Conservation (phyloP, 2,888 invertebrate genomes). For the Atrina japonica region DNA sequence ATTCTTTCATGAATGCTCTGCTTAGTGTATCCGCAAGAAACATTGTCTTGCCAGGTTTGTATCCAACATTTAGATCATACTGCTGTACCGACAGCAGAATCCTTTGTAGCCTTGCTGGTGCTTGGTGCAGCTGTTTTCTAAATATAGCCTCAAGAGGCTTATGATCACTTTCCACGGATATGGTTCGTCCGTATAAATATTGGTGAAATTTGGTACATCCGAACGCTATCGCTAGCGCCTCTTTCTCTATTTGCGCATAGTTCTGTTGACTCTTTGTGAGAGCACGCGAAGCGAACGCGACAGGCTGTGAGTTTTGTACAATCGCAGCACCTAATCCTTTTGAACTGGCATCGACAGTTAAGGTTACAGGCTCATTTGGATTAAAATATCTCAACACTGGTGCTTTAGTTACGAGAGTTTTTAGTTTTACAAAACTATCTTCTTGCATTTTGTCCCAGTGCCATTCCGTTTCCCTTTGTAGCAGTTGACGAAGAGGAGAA, state of each 20-base stretch:
- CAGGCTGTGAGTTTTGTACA: slow-evolving; percentile 37
- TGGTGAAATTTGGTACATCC: slow-evolving; percentile 45
- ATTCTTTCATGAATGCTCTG: slow-evolving; percentile 25
- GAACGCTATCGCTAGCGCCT: slow-evolving; percentile 48
- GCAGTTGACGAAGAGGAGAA: slow-evolving; percentile 33
- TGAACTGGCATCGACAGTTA: slow-evolving; percentile 54
- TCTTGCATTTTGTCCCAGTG: slow-evolving; percentile 1
- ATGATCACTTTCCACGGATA: slow-evolving; percentile 50
- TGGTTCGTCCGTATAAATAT: slow-evolving; percentile 41
- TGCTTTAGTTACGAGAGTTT: slow-evolving; percentile 38
- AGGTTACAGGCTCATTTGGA: slow-evolving; percentile 25
- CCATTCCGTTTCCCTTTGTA: slow-evolving; percentile 21
- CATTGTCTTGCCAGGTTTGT: slow-evolving; percentile 43
- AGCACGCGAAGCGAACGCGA: slow-evolving; percentile 47
- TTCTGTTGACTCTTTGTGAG: slow-evolving; percentile 43
- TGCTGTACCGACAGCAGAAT: slow-evolving; percentile 29
- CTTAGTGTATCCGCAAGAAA: slow-evolving; percentile 40
- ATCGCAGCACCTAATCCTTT: slow-evolving; percentile 54
- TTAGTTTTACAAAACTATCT: slow-evolving; percentile 33
- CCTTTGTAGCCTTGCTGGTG: slow-evolving; percentile 32
- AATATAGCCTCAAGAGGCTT: slow-evolving; percentile 48
- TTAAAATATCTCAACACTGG: slow-evolving; percentile 50
- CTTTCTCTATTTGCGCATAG: slow-evolving; percentile 53
- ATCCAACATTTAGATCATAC: slow-evolving; percentile 42
- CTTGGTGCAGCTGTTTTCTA: slow-evolving; percentile 29